phyloP scores from a whole-genome alignment of 2,797 vertebrate genomes.

The Sandelia bainsii region DNA sequence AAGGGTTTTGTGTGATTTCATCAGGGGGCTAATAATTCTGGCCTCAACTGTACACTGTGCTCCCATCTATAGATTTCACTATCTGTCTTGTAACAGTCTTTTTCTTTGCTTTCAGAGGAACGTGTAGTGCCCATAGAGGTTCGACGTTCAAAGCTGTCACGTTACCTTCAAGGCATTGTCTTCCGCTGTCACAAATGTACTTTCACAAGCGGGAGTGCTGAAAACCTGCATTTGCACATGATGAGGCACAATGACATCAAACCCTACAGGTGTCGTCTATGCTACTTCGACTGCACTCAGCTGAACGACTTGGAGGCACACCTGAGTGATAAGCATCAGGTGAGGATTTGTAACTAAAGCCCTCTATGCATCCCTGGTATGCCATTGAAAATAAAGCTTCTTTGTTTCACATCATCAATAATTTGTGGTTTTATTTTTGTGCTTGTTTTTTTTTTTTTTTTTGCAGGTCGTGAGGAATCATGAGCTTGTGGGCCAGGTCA shows the following conservation, averaged over 20 bases:
- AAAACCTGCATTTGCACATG: conserved; percentile 90
- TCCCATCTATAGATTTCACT: accelerated
- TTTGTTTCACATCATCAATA: conserved; percentile 18
- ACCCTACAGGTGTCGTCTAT: conserved; percentile 93
- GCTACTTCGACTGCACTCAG: conserved; percentile 91
- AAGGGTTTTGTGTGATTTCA: no score
- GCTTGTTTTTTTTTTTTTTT: not conserved
- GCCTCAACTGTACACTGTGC: no score
- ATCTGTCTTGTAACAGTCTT: accelerated
- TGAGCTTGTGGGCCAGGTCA: conserved; percentile 80
- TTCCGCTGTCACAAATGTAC: conserved; percentile 97
- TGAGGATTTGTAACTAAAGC: conserved; percentile 44
- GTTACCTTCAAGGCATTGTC: conserved; percentile 90
- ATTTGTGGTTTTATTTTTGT: not conserved
- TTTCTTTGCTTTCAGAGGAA: conserved; percentile 85
- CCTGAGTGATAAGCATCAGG: conserved; percentile 84
- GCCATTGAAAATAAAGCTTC: not conserved
- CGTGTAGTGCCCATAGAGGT: conserved; percentile 93
- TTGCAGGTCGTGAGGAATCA: conserved; percentile 78
- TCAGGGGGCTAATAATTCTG: no score
- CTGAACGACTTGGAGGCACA: conserved; percentile 92
- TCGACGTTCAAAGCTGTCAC: conserved; percentile 91
- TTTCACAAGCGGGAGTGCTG: conserved; percentile 90
- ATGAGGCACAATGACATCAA: conserved; percentile 89
- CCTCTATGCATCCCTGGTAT: conserved; percentile 19